Base-by-base conservation (phyloP, 2,113 vertebrate species). In the Oncorhynchus clarkii region DNA sequence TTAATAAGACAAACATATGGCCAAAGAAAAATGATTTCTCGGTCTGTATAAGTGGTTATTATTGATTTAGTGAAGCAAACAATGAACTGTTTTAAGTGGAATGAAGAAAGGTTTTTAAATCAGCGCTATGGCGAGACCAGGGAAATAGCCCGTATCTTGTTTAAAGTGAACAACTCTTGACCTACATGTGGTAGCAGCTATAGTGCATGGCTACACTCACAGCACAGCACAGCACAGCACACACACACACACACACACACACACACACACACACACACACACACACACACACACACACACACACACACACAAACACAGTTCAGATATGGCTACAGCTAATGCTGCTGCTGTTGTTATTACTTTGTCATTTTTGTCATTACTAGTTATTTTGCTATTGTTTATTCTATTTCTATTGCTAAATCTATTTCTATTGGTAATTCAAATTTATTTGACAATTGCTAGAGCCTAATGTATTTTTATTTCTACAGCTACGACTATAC, bases 131-230 rank as follows among this genome's bases (percentile, higher is more conserved):
- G 9, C 48, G 68, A 70, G 70, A 27, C 27, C 27, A 27, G 27
- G 27, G 27, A 3, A 27, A 27, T 27, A 27, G 80, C 78, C 75
- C 45, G 64, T 67, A 76, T 73, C 67, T 84, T 88, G 79, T 79
- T 92, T 84, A 27, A 89, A 88, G 80, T 83, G 74, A 84, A 87
- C 84, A 87, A 77, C 82, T 76, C 69, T 87, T 92, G 90, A 90
- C 90, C 88, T 86, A 89, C 79, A 90, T 90, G 78, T 83, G 20
- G 68, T 71, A 51, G 75, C 75, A 83, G 75, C 73, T 60, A 74
- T 67, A 80, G 75, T 84, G 62, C 65, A 29, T 3, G 2, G 22
- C 24, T 64, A 60, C 45, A n/a, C 70, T 77, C 71, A 70, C 18
- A 54, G 57, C 70, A 72, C 73, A 64, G 39, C 27, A 27, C 26